Base-by-base conservation (phyloP, 2,113 vertebrate species). In the Sciurus niger region DNA sequence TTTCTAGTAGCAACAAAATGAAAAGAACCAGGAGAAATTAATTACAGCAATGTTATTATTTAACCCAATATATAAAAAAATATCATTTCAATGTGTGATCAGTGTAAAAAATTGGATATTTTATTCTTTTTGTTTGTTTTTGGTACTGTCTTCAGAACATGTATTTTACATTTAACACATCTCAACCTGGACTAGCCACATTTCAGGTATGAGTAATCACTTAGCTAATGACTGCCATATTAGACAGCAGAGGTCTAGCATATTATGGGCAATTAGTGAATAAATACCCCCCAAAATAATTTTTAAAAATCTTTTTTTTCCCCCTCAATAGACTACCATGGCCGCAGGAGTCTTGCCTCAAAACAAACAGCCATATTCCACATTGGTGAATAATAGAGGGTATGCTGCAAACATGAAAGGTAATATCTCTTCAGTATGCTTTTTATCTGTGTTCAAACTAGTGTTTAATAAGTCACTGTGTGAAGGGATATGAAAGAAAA, bases 331-430 rank as follows among this genome's bases (percentile, higher is more conserved):
- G 97, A 98, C 96, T 97, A 98, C 98, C 95, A 99, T 99, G 99
- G 99, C 99, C 99, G 99, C 99, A 40, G 99, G 99, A 95, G 98
- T 99, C 95, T 93, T 99, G 97, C 97, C 99, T 90, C 98, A 99
- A 97, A 99, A 98, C 98, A 99, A 99, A 55, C 97, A 98, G 53
- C 98, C 99, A 0, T 98, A 98, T 97, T 98, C 98, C 87, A 97
- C 95, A 0, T n/a, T 98, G 96, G 98, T 98, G 90, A 97, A 97
- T 89, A 97, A 97, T 96, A 98, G 94, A 80, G 96, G 96, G 0
- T 94, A 97, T 94, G 97, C 97, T 97, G 74, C 97, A 95, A 98
- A 98, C 74, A 99, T 99, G 99, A 99, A 99, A 99, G 99, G 99
- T 99, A 99, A 97, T 88, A 18, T 91, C 93, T 95, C 58, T 97